A percentile compares a stretch with the other conserved stretches of the same genome.
Conservation (phyloP, 2,113 vertebrate species). For the Dicrurus megarhynchus region DNA sequence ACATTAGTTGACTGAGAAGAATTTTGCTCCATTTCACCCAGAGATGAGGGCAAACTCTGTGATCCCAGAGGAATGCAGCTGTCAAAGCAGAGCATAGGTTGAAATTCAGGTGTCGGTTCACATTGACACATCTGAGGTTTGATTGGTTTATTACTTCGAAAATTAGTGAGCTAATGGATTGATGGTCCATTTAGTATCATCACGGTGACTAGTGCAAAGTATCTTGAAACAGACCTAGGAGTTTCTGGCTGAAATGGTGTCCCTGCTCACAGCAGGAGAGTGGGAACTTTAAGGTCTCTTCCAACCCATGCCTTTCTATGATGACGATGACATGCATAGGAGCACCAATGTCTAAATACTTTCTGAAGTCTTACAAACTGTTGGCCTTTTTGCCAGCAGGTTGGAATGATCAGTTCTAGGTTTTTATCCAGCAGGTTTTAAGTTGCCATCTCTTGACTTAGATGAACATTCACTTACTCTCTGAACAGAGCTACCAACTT, state of each 20-base stretch:
- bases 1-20: background rate
- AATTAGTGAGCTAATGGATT: background rate
- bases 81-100: background rate
- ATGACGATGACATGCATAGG: background rate
- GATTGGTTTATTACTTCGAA: constrained; percentile 6
- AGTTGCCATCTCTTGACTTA: background rate
- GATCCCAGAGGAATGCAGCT: background rate
- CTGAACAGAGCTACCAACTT: background rate
- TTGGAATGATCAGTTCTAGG: background rate
- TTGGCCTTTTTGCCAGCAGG: background rate
- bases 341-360: background rate
- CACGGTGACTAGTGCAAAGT: background rate
- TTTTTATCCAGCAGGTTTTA: background rate
- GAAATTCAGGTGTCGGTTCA: background rate
- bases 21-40: background rate
- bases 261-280: fast-evolving
- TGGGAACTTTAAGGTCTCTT: background rate
- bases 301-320: background rate
- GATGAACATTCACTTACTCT: background rate
- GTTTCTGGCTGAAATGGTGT: background rate
- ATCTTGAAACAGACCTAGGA: background rate
- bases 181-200: background rate
- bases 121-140: background rate
- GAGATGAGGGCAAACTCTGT: background rate
- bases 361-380: background rate